Conservation (phyloP, 2,888 invertebrate species). For the Nysson spinosus region DNA sequence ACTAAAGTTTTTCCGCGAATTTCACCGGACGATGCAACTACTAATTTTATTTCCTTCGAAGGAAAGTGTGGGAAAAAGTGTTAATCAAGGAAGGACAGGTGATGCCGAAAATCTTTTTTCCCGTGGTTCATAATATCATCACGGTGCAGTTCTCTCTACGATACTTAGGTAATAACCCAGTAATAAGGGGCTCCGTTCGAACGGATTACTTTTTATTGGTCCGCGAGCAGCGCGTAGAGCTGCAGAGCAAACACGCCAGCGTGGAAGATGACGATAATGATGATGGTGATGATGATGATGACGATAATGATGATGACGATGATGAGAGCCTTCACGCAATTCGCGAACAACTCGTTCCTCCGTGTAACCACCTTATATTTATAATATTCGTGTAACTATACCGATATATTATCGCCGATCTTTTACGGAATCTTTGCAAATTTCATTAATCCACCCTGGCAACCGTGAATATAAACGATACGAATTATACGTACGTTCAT, state of each 20-base stretch:
- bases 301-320: constrained; percentile 62
- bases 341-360: constrained; percentile 34
- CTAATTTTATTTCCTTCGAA: neutral
- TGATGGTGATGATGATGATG: constrained; percentile 57
- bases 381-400: constrained; percentile 33
- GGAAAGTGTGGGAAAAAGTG: neutral
- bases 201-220: constrained; percentile 59
- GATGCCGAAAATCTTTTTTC: constrained; percentile 15
- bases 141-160: constrained; percentile 58
- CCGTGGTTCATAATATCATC: constrained; percentile 38
- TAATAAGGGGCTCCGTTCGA: constrained; percentile 69
- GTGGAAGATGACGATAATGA: constrained; percentile 61
- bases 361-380: constrained; percentile 31
- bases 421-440: constrained; percentile 44
- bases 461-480: no score
- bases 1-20: no score
- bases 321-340: constrained; percentile 65
- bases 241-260: constrained; percentile 69
- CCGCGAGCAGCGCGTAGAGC: constrained; percentile 46
- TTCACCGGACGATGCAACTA: no score
- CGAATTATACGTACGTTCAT: no score
- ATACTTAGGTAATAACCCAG: constrained; percentile 75
- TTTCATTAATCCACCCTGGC: no score
- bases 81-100: neutral
- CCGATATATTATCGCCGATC: no score